Evolutionary conservation across 2,797 vertebrate genomes (phyloP).

Genomic region (Anguilla anguilla): DNA sequence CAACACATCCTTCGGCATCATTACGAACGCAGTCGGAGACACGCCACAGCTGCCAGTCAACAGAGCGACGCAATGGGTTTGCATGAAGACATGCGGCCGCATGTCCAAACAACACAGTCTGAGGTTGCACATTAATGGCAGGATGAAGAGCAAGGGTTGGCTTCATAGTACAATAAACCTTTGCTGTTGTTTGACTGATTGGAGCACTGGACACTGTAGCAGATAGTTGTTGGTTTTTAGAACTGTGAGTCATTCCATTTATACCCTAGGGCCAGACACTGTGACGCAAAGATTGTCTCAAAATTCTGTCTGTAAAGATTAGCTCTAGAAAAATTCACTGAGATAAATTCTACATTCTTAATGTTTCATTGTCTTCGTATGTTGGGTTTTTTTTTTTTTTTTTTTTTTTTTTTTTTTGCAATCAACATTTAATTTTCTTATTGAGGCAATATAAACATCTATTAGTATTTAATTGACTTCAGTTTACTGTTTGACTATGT

Average conservation of each 20-base stretch:
- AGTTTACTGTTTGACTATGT: too few species aligned
- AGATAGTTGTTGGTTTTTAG: not conserved
- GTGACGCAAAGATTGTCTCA: not conserved
- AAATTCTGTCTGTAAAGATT: not conserved
- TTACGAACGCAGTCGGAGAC: slow-evolving; percentile 51
- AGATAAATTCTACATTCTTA: too few species aligned
- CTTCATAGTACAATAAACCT: slow-evolving; percentile 53
- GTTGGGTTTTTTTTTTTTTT: too few species aligned
- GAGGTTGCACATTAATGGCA: not conserved
- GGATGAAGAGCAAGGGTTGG: slow-evolving; percentile 17
- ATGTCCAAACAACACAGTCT: slow-evolving; percentile 22
- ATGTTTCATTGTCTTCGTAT: too few species aligned
- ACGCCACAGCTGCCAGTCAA: slow-evolving; percentile 49
- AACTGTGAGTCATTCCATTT: not conserved
- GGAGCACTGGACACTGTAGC: not conserved
- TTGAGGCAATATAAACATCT: too few species aligned
- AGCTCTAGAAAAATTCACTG: not conserved
- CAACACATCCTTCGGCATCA: slow-evolving; percentile 40
- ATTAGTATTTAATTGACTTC: too few species aligned
- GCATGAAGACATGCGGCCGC: slow-evolving; percentile 36
- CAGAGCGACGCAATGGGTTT: slow-evolving; percentile 27
- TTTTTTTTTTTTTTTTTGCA: too few species aligned
- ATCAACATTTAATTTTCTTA: too few species aligned
- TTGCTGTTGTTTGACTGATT: slow-evolving; percentile 45
- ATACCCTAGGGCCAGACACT: not conserved